Base-by-base conservation (phyloP, 2,113 vertebrate species). In the Mus pahari region DNA sequence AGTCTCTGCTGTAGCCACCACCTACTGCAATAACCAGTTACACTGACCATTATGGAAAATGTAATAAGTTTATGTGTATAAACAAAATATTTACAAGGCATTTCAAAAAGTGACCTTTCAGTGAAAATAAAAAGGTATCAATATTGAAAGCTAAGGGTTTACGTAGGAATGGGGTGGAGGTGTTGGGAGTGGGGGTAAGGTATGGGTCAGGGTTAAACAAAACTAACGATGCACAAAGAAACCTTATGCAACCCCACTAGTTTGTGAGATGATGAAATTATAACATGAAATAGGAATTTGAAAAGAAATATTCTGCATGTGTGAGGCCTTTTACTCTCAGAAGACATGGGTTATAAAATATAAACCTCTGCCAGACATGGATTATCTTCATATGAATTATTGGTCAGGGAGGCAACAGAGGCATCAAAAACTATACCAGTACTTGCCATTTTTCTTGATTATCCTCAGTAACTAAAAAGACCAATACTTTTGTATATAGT, bases 181-280 rank as follows among this genome's bases (percentile, higher is more conserved):
- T 17, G 16, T 45, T 4, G 8, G 1, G 1, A 31, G 4, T 33
- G 12, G 26, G 39, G 22, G 20, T 45, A 20, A 20, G 31, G 5
- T 9, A 19, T 84, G 26, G 16, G 3, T 2, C 26, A 7, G 39
- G 7, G 60, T 66, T 81, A 66, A 45, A 4, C 82, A 20, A 20
- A 86, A 86, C 60, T 66, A 48, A 86, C 12, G 4, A 22, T 12
- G 60, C 4, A 48, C 26, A 45, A 48, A 20, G 5, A 48, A 86
- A 20, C 14, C 26, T 33, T 64, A 3, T 19, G 7, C 42, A 84
- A 31, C 14, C 28, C 24, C 8, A 45, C 24, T 84, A 4, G 7
- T 20, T 62, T 84, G 39, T 33, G 31, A 66, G 16, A 13, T 62
- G 2, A 64, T 42, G 62, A 83, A 42, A 62, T 31, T 31, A 31